Conservation (phyloP, 92 coral and sea anemone genomes). For the Chrysogorgia sp. region DNA sequence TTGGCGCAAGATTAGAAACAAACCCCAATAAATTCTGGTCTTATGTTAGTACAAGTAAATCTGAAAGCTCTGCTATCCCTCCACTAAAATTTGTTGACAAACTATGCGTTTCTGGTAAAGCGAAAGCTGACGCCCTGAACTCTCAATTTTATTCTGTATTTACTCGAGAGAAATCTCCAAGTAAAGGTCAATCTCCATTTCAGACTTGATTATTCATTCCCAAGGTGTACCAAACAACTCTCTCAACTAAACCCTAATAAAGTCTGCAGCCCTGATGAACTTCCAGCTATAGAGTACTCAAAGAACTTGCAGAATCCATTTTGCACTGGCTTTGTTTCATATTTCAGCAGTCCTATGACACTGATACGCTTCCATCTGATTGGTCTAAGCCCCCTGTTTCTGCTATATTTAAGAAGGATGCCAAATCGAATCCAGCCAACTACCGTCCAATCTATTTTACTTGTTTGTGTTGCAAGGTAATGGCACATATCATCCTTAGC, state of each 20-base stretch:
- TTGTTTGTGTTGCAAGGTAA: constrained; percentile 52
- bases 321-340: too few relatives aligned
- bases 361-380: constrained; percentile 24
- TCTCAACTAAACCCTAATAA: constrained; percentile 12
- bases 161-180: too few relatives aligned
- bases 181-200: too few relatives aligned
- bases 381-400: constrained; percentile 55
- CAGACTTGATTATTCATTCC: too few relatives aligned
- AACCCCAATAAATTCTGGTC: too few relatives aligned
- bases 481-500: constrained; percentile 62
- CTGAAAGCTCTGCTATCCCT: too few relatives aligned
- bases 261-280: constrained; percentile 13
- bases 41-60: too few relatives aligned
- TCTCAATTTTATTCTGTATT: neutral
- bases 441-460: constrained; percentile 55
- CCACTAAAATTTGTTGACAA: neutral
- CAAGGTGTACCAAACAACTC: too few relatives aligned
- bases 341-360: constrained; percentile 46
- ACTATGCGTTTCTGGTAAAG: neutral
- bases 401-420: constrained; percentile 49
- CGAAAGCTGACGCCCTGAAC: neutral
- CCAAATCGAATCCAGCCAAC: constrained; percentile 54
- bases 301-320: constrained; percentile 23
- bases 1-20: too few relatives aligned
- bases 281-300: neutral